Conservation (phyloP, 2,888 invertebrate species). For the Luperina nickerlii region DNA sequence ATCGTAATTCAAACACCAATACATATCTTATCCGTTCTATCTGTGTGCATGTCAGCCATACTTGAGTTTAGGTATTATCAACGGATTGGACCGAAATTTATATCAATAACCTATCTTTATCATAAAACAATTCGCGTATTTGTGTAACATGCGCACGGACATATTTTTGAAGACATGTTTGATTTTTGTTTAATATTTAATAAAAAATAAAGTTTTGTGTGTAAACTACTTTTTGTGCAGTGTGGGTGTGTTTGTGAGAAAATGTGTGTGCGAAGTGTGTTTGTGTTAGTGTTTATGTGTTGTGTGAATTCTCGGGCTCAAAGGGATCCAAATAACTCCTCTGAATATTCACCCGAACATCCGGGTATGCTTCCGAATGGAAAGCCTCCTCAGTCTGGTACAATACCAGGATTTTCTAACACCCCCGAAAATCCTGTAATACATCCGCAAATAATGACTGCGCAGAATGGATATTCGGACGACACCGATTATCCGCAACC, state of each 20-base stretch:
- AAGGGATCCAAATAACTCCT: not conserved
- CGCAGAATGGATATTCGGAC: not conserved
- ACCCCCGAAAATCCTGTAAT: not conserved
- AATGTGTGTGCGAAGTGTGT: slow-evolving; percentile 53
- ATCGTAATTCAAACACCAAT: slow-evolving; percentile 28
- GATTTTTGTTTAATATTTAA: slow-evolving; percentile 13
- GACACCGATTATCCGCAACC: not conserved
- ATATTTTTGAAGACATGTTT: slow-evolving; percentile 16
- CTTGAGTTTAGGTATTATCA: slow-evolving; percentile 71
- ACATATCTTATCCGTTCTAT: slow-evolving; percentile 66
- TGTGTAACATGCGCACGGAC: slow-evolving; percentile 33
- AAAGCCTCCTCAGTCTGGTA: not conserved
- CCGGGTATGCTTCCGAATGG: not conserved
- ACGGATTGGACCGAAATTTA: slow-evolving; percentile 73
- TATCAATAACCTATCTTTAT: slow-evolving; percentile 72
- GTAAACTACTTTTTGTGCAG: slow-evolving; percentile 9
- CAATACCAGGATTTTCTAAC: not conserved
- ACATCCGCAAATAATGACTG: not conserved
- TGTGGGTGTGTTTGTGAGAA: slow-evolving; percentile 21
- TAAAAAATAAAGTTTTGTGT: not conserved
- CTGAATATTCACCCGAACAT: not conserved
- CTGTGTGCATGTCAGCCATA: slow-evolving; percentile 67
- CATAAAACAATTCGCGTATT: slow-evolving; percentile 68
- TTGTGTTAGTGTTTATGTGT: slow-evolving; percentile 50
- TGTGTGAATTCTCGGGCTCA: slow-evolving; percentile 26